Evolutionary conservation across 2,888 invertebrate genomes (phyloP), one percentile per base, ranked within the genome.

Genomic region (Exocentrus adspersus): DNA sequence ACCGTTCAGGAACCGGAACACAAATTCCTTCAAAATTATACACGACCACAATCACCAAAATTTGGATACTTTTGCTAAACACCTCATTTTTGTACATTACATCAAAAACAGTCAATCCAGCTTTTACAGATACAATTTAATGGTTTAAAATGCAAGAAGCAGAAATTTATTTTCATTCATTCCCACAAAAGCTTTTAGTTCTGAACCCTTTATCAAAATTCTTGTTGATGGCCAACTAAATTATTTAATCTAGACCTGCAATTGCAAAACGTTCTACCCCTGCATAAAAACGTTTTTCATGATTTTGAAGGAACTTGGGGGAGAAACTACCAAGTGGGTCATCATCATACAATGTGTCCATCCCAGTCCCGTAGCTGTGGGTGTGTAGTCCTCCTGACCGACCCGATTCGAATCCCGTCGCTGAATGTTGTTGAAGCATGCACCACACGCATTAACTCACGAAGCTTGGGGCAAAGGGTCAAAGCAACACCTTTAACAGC

Each of bases 391-490:
- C 72, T 75, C 70, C 58, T 52, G 9, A 58, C 57, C 48, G 28
- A 52, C 58, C 68, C 41, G 41, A 53, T 43, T 51, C 30, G 42
- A 50, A 24, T 59, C 63, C 69, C 52, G n/a, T 7, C 28, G 16
- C n/a, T 74, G 80, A 81, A 80, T 81, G 81, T 79, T 83, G 83
- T 82, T 82, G 80, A 82, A 80, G 84, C 82, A 83, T 81, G 81
- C 82, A 81, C 81, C 76, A 79, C 81, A 82, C 81, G 80, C 81
- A 77, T 71, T 77, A 80, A 80, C 77, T 77, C 79, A 78, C 77
- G 67, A 64, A 74, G 79, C 80, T 80, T 79, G 80, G 81, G 80
- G 77, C 77, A 74, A 72, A 75, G 79, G 80, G 79, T 78, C 65
- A 73, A 76, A 76, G 78, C 78, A 80, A 80, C 79, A 79, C 76